A percentile compares a stretch with the other conserved stretches of the same genome.
Evolutionary conservation across 2,888 invertebrate species (phyloP).

Genomic region (Drosophila melanosoma): DNA sequence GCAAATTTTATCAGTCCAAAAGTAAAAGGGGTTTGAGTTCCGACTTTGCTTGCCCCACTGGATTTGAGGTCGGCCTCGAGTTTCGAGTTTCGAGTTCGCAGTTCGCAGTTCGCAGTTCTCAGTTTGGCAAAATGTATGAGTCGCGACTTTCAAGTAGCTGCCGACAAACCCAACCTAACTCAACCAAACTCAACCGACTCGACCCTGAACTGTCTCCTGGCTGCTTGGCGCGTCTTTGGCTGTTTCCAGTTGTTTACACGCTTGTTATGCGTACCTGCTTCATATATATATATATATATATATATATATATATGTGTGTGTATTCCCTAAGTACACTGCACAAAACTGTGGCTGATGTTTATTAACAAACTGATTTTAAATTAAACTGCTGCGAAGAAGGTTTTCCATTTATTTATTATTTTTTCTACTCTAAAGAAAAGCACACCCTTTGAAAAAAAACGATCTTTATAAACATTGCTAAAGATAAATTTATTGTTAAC

Average conservation of each 20-base stretch:
- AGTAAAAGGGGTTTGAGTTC: constrained; percentile 38
- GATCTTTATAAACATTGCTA: background rate
- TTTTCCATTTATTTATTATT: too few species aligned
- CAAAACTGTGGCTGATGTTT: background rate
- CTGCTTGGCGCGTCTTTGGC: constrained; percentile 60
- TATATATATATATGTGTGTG: constrained; percentile 16
- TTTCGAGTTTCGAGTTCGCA: constrained; percentile 22
- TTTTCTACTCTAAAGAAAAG: too few species aligned
- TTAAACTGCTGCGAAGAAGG: too few species aligned
- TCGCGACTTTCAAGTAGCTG: constrained; percentile 76
- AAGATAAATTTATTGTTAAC: background rate
- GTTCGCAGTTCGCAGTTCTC: background rate
- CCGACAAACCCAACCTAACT: background rate
- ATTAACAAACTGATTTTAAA: background rate
- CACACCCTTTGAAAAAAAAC: too few species aligned
- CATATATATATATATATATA: constrained; percentile 19
- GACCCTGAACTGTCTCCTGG: background rate
- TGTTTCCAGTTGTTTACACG: constrained; percentile 71
- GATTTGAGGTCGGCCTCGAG: constrained; percentile 35
- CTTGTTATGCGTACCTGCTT: constrained; percentile 70
- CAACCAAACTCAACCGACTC: background rate
- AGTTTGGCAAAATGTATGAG: constrained; percentile 49
- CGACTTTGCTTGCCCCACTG: constrained; percentile 5
- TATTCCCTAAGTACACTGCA: constrained; percentile 29
- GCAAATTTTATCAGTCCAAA: constrained; percentile 59